Base-by-base conservation (phyloP, 2,888 invertebrate species). In the Cataglyphis rosenhaueri region DNA sequence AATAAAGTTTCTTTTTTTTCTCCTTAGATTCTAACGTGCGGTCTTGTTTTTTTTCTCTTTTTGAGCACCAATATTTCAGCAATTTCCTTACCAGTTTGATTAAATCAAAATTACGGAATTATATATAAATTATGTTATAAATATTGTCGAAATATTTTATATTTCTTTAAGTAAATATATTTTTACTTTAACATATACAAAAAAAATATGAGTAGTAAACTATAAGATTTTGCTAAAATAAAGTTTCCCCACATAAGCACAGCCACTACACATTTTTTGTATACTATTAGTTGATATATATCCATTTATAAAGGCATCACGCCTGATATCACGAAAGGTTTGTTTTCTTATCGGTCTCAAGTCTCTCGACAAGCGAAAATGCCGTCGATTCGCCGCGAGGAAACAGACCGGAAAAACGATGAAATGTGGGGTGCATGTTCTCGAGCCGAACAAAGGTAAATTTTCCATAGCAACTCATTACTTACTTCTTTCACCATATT, bases 361-460 rank as follows among this genome's bases (percentile, higher is more conserved):
- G 65, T 76, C 25, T 62, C 18, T 25, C 15, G 44, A 32, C 66
- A 8, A 73, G 61, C 12, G n/a, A 29, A 62, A 62, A 74, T 15
- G 38, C n/a, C 15, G 21, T 35, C 21, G 44, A 48, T 74, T 44
- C 32, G 15, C 8, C 41, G 21, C 48, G 21, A 48, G 62, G 25
- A 75, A 75, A 15, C 18, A 66, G 75, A 75, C 35, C 18, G 52
- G 66, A 55, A 75, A 75, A 55, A 25, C 66, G 35, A 21, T 65
- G 75, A 75, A 75, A 38, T 55, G 75, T 75, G 21, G 44, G 18
- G 5, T 0, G 75, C 38, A 55, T 66, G 75, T 66, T 38, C 66
- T 65, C 25, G 25, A 66, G 9, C 5, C 9, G 9, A 74, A 66
- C 38, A 55, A 75, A 66, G 38, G 25, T 66, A 66, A 75, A 75